These are phyloP conservation scores for Cremastinae sp. DNA, from an alignment of 2,888 invertebrate species.

Conservation along the genomic window DNA sequence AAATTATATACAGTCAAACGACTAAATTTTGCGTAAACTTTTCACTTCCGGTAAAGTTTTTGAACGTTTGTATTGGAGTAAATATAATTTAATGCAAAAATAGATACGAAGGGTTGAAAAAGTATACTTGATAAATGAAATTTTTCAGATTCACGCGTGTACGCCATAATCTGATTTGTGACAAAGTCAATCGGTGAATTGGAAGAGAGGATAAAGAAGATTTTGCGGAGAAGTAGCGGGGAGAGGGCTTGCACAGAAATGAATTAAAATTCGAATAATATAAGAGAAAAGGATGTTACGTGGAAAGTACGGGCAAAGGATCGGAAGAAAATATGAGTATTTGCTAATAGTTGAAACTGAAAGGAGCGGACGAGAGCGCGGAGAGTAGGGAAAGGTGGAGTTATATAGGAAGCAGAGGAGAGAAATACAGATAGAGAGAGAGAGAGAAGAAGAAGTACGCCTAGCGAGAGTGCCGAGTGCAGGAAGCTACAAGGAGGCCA, in stretches of 20 bases:
- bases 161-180: not conserved
- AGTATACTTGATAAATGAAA: no score
- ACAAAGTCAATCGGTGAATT: not conserved
- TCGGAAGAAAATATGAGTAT: slow-evolving; percentile 48
- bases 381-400: slow-evolving; percentile 24
- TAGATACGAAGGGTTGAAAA: no score
- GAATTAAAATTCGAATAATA: slow-evolving; percentile 28
- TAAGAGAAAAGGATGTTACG: slow-evolving; percentile 40
- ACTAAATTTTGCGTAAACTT: no score
- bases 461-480: slow-evolving; percentile 61
- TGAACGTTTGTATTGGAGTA: no score
- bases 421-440: slow-evolving; percentile 17
- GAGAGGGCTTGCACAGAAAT: not conserved
- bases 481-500: slow-evolving; percentile 63
- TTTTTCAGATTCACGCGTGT: no score
- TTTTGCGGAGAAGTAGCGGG: not conserved
- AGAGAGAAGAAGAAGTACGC: slow-evolving; percentile 37
- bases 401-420: not conserved
- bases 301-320: slow-evolving; percentile 18
- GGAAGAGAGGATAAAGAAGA: not conserved
- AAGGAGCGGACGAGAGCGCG: slow-evolving; percentile 41
- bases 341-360: slow-evolving; percentile 49
- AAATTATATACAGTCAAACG: no score
- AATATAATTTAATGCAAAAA: no score
- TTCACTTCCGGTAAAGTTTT: no score